Conservation (phyloP, 2,797 vertebrate species). For the Alfaro cultratus region DNA sequence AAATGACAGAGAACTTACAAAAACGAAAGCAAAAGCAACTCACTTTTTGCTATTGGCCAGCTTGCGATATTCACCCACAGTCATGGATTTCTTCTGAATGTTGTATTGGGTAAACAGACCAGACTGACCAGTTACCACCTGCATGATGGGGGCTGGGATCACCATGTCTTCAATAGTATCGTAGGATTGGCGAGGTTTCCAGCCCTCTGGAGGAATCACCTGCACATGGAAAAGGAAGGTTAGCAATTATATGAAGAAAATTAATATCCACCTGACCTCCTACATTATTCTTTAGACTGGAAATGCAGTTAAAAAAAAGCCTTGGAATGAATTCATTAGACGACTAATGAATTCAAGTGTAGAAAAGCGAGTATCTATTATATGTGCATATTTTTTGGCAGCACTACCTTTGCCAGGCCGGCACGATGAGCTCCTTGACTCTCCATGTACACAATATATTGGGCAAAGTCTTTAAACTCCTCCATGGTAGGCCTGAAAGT, state of each 20-base stretch:
- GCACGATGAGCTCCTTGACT: constrained; percentile 93
- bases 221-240: constrained; percentile 47
- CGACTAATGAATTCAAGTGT: not conserved
- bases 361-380: not conserved
- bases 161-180: constrained; percentile 95
- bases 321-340: no score
- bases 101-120: constrained; percentile 99
- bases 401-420: constrained; percentile 81
- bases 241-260: constrained; percentile 5
- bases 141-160: constrained; percentile 96
- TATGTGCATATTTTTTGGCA: not conserved
- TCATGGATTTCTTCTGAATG: constrained; percentile 99
- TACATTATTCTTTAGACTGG: not conserved
- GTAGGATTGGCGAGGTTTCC: constrained; percentile 91
- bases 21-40: constrained; percentile 40
- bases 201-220: constrained; percentile 95
- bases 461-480: constrained; percentile 93
- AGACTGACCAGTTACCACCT: constrained; percentile 97
- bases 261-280: not conserved
- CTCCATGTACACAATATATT: constrained; percentile 93
- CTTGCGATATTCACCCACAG: constrained; percentile 92
- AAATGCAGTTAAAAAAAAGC: constrained; percentile 2
- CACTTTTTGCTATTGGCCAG: constrained; percentile 98
- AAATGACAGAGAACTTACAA: not conserved
- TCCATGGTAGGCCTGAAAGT: constrained; percentile 94